phyloP scores from a whole-genome alignment of 2,888 invertebrate species.

The Tetranychus piercei region DNA sequence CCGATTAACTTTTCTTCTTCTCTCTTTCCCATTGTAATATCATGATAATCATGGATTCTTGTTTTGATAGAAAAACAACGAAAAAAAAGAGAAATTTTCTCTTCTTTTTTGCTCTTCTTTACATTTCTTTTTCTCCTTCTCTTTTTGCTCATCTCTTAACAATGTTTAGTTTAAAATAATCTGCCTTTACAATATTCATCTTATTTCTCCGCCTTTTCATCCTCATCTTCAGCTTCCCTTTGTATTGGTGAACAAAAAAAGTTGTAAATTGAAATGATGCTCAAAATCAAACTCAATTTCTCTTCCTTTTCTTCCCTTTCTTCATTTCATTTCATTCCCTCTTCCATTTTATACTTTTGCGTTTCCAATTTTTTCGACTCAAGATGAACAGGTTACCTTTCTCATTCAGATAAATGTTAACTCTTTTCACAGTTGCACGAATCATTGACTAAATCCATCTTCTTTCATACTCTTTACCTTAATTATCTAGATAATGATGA shows the following conservation, averaged over 20 bases:
- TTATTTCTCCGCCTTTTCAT: too few species aligned
- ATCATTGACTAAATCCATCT: background rate
- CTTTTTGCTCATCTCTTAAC: too few species aligned
- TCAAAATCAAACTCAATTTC: background rate
- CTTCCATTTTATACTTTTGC: background rate
- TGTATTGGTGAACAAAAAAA: background rate
- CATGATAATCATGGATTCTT: too few species aligned
- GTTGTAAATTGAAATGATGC: background rate
- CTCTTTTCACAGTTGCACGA: background rate
- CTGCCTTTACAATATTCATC: too few species aligned
- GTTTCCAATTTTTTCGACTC: background rate
- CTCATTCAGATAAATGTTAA: background rate
- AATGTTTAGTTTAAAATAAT: too few species aligned
- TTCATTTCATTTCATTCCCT: background rate
- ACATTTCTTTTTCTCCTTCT: too few species aligned
- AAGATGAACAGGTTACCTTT: background rate
- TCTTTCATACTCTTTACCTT: background rate
- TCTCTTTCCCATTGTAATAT: too few species aligned
- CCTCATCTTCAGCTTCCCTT: too few species aligned
- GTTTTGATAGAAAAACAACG: too few species aligned
- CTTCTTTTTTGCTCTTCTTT: too few species aligned
- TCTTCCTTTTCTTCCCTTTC: background rate
- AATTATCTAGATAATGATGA: background rate
- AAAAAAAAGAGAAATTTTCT: too few species aligned
- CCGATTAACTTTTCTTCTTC: too few species aligned